phyloP scores from a whole-genome alignment of 1,140 invertebrate species.

The Hypothenemus hampei region DNA sequence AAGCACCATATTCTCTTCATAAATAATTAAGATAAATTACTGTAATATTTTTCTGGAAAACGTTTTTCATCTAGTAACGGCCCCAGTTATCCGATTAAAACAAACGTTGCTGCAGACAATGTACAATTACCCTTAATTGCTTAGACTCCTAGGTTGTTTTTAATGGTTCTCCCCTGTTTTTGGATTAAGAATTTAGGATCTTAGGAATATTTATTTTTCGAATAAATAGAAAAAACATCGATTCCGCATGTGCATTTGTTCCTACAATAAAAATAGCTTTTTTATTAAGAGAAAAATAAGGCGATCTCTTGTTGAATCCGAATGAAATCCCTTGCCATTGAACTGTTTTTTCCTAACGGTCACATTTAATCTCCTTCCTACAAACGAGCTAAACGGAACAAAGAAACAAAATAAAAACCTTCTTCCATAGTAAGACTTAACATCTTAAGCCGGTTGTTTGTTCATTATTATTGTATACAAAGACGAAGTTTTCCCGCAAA shows the following conservation, averaged over 20 bases:
- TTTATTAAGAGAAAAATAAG: conserved; percentile 1
- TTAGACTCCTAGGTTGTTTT: too few species aligned
- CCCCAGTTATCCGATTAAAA: too few species aligned
- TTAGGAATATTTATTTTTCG: too few species aligned
- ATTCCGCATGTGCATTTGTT: too few species aligned
- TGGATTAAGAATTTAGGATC: too few species aligned
- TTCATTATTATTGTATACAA: conserved; percentile 17
- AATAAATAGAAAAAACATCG: too few species aligned
- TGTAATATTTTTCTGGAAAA: conserved; percentile 6
- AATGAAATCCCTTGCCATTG: conserved; percentile 13
- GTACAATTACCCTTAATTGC: too few species aligned
- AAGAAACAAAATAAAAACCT: conserved; percentile 15
- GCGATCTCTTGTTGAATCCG: conserved; percentile 3
- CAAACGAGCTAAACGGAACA: conserved; percentile 10
- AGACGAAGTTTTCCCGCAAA: conserved; percentile 11
- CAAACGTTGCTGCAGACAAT: too few species aligned
- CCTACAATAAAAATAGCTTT: neutral
- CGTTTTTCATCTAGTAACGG: too few species aligned
- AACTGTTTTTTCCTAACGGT: conserved; percentile 16
- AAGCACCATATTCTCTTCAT: conserved; percentile 2
- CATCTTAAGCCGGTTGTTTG: conserved; percentile 18
- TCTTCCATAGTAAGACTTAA: conserved; percentile 11
- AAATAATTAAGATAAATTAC: conserved; percentile 1
- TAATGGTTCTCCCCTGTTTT: too few species aligned
- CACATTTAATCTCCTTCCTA: conserved; percentile 16